Conservation (phyloP, 2,888 invertebrate genomes). For the Cenopis cana region DNA sequence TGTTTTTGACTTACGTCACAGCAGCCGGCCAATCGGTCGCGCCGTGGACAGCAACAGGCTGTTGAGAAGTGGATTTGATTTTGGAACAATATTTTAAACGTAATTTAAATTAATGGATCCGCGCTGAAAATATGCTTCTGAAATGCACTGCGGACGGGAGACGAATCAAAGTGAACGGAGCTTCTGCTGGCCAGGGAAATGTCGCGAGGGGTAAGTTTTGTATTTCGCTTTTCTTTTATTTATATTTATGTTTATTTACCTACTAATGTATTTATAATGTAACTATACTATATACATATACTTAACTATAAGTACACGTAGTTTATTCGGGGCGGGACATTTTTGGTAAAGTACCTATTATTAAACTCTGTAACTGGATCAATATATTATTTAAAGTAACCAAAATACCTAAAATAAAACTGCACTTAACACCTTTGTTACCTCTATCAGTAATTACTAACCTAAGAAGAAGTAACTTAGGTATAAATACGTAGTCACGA, state of each 20-base stretch:
- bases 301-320: background rate
- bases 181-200: conserved; percentile 72
- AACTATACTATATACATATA: no score
- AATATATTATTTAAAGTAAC: background rate
- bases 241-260: conserved; percentile 24
- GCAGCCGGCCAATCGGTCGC: conserved; percentile 72
- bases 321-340: background rate
- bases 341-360: no score
- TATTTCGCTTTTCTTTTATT: conserved; percentile 6
- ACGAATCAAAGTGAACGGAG: conserved; percentile 80
- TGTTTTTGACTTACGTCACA: conserved; percentile 79
- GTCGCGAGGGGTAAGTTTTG: conserved; percentile 78
- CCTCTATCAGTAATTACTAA: background rate
- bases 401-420: background rate
- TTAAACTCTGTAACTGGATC: background rate
- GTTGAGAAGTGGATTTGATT: conserved; percentile 60
- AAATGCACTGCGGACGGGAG: conserved; percentile 83
- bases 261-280: background rate
- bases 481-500: background rate
- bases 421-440: background rate
- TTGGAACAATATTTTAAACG: conserved; percentile 58
- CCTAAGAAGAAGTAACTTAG: background rate
- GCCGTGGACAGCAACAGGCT: conserved; percentile 58
- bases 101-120: conserved; percentile 66
- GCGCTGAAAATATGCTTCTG: conserved; percentile 76